Conservation (phyloP, 2,797 vertebrate species). For the Botia almorhae region DNA sequence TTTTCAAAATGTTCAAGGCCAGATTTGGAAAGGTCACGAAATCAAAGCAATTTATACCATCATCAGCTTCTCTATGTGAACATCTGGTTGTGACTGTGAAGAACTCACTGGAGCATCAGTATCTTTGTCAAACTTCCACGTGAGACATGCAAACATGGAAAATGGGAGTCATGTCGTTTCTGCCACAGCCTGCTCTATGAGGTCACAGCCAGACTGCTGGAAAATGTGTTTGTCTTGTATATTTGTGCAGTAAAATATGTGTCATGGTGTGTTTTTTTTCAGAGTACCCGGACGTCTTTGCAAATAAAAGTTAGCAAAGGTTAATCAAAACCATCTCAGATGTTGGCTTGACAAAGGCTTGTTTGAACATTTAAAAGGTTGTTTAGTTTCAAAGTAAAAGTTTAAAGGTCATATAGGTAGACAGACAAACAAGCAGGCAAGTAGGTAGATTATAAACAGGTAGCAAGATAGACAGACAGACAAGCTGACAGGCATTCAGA, state of each 20-base stretch:
- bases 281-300: not conserved
- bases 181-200: conserved; percentile 83
- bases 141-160: conserved; percentile 79
- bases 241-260: not conserved
- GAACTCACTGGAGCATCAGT: conserved; percentile 80
- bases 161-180: conserved; percentile 81
- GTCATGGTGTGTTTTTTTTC: not conserved
- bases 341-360: too few species aligned
- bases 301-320: conserved; percentile 10
- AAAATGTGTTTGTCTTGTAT: conserved; percentile 28
- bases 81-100: conserved; percentile 61
- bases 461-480: not conserved
- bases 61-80: conserved; percentile 30
- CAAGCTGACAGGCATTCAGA: not conserved
- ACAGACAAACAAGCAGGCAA: not conserved
- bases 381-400: conserved; percentile 12
- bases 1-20: not conserved
- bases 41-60: conserved; percentile 48
- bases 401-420: not conserved
- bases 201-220: conserved; percentile 80
- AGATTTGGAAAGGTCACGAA: conserved; percentile 24
- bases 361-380: not conserved
- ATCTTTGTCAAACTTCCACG: conserved; percentile 80
- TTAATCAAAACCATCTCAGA: not conserved
- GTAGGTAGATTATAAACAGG: too few species aligned